A percentile compares a stretch with the other conserved stretches of the same genome.
Evolutionary conservation across 1,140 invertebrate genomes (phyloP).

Genomic region (Solen grandis): DNA sequence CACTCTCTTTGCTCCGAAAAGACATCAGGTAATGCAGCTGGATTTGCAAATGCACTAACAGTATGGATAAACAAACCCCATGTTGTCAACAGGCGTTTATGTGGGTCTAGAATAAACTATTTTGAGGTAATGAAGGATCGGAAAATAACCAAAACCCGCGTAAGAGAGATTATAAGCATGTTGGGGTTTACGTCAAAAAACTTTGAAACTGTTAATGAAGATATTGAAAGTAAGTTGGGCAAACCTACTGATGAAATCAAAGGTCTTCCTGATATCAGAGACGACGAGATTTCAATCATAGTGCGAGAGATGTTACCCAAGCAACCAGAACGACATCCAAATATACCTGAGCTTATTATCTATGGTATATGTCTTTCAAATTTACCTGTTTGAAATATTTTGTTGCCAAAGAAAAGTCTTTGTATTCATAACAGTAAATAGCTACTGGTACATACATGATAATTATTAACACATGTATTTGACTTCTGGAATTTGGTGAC

Average conservation of each 20-base stretch:
- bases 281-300: conserved; percentile 46
- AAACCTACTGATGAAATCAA: not conserved
- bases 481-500: too few species aligned
- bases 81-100: conserved; percentile 79
- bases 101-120: conserved; percentile 69
- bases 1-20: too few species aligned
- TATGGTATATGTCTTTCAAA: conserved; percentile 77
- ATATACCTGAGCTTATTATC: conserved; percentile 70
- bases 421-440: too few species aligned
- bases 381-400: too few species aligned
- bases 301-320: conserved; percentile 72
- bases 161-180: not conserved
- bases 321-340: conserved; percentile 63
- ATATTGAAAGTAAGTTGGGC: not conserved
- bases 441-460: too few species aligned
- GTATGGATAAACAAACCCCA: conserved; percentile 81
- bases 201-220: not conserved
- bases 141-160: too few species aligned
- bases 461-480: too few species aligned
- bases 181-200: not conserved
- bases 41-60: conserved; percentile 73
- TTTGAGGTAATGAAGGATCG: too few species aligned
- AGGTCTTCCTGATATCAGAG: not conserved
- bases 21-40: conserved; percentile 26
- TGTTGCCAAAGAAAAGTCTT: too few species aligned